phyloP scores from a whole-genome alignment of 2,888 invertebrate species.

The Lumbricus terrestris region DNA sequence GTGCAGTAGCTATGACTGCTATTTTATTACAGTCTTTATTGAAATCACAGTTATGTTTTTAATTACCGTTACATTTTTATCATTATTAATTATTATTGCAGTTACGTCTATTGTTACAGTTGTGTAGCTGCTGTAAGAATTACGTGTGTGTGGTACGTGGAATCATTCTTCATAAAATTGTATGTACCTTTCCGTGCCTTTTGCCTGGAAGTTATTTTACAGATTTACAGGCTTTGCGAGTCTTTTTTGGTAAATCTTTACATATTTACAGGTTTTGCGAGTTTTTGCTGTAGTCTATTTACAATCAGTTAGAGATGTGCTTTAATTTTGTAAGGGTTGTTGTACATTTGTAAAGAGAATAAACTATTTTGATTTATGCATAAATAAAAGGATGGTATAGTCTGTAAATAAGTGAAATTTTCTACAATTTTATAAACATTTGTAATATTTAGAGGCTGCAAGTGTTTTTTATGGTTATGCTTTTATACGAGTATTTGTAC shows the following conservation, averaged over 20 bases:
- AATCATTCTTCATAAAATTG: background rate
- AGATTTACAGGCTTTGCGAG: background rate
- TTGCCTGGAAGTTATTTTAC: slow-evolving; percentile 17
- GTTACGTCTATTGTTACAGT: background rate
- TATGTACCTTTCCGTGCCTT: slow-evolving; percentile 10
- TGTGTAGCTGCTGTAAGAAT: background rate
- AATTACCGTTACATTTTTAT: too few relatives aligned
- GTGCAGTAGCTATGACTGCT: too few relatives aligned
- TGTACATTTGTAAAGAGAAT: slow-evolving; percentile 14
- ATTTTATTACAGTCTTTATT: too few relatives aligned
- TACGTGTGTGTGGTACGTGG: background rate
- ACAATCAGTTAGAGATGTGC: background rate
- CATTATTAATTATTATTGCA: background rate
- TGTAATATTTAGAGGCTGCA: background rate
- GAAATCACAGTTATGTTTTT: too few relatives aligned
- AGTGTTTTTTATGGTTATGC: background rate
- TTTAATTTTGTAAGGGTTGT: slow-evolving; percentile 12
- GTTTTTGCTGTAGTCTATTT: slow-evolving; percentile 3
- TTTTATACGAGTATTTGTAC: background rate
- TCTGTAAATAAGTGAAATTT: slow-evolving; percentile 12
- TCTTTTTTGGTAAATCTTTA: background rate
- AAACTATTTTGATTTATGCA: background rate
- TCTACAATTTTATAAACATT: slow-evolving; percentile 9
- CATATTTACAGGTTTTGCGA: background rate
- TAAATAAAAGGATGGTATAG: background rate